These are phyloP conservation scores for Beaufortia kweichowensis DNA, from an alignment of 2,113 vertebrate genomes.

Conservation along the genomic window DNA sequence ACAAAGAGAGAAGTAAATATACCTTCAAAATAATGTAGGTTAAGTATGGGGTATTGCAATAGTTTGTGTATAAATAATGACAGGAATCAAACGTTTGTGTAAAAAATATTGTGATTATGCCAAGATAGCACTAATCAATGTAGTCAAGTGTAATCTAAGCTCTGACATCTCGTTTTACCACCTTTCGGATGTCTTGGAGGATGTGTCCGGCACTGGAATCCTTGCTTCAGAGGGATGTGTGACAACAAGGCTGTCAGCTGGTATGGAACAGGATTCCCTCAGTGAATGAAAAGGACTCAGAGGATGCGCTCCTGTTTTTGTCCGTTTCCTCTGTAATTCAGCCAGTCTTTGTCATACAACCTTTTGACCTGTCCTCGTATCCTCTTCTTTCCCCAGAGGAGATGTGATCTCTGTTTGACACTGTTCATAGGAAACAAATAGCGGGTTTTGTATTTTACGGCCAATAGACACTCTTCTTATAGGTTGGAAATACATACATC, in stretches of 20 bases:
- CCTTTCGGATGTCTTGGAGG: constrained; percentile 57
- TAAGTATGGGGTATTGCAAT: too few relatives aligned
- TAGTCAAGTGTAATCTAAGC: constrained; percentile 11
- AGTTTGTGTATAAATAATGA: not conserved
- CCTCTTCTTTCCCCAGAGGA: constrained; percentile 37
- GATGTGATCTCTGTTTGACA: constrained; percentile 37
- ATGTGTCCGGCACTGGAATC: constrained; percentile 72
- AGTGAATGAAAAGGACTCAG: constrained; percentile 59
- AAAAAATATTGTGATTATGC: not conserved
- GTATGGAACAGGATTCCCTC: constrained; percentile 56
- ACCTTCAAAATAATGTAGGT: too few relatives aligned
- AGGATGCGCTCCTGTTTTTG: constrained; percentile 71
- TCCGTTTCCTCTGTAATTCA: constrained; percentile 65
- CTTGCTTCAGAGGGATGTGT: constrained; percentile 72
- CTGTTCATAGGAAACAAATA: constrained; percentile 41
- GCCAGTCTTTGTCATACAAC: constrained; percentile 50
- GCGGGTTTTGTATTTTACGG: not conserved
- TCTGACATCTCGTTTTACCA: constrained; percentile 47
- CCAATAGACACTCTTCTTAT: not conserved
- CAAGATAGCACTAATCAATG: not conserved
- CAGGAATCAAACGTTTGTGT: not conserved
- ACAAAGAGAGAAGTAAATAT: too few relatives aligned
- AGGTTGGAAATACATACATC: not conserved
- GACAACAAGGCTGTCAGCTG: constrained; percentile 52
- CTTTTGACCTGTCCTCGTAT: constrained; percentile 31